Base-by-base conservation (phyloP, 2,113 vertebrate genomes). In the Nothocercus julius region DNA sequence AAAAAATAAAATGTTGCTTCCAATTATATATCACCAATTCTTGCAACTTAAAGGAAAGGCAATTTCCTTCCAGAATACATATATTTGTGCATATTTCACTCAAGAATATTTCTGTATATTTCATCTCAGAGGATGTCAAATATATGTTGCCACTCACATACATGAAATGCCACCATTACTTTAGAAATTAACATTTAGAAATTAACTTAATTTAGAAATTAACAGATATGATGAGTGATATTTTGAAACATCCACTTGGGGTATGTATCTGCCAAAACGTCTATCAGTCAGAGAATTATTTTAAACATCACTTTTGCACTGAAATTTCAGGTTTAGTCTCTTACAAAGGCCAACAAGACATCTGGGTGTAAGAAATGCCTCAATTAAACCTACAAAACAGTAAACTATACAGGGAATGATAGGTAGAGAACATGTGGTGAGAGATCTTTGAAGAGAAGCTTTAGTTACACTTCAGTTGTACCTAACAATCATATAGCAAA, bases 391-490 rank as follows among this genome's bases (percentile, higher is more conserved):
- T 69, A 92, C 70, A 96, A 82, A 95, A 91, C 90, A 77, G 94
- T 95, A 97, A 97, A 90, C 96, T 94, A 97, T 83, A 90, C 84
- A 92, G 94, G 89, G 80, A 93, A 95, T 59, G 89, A 93, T 38
- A 93, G 53, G 47, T 56, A 97, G 87, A 97, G 95, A 92, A 88
- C 94, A 92, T 97, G 93, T 97, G 78, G 88, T 90, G 89, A 89
- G 89, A 97, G 93, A 93, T 96, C 95, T 94, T 92, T 90, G 86
- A 97, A 93, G 82, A 92, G 59, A 73, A 93, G 80, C 12, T 98
- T 97, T 85, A 89, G 90, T 98, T 98, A 97, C 97, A 94, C 82
- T 91, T 89, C 81, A 69, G 42, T 95, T 96, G 85, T 97, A 58
- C 67, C 82, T 96, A 96, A 97, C 97, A 97, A 97, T 95, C 89